phyloP scores from a whole-genome alignment of 2,113 vertebrate species.

The Perca fluviatilis region DNA sequence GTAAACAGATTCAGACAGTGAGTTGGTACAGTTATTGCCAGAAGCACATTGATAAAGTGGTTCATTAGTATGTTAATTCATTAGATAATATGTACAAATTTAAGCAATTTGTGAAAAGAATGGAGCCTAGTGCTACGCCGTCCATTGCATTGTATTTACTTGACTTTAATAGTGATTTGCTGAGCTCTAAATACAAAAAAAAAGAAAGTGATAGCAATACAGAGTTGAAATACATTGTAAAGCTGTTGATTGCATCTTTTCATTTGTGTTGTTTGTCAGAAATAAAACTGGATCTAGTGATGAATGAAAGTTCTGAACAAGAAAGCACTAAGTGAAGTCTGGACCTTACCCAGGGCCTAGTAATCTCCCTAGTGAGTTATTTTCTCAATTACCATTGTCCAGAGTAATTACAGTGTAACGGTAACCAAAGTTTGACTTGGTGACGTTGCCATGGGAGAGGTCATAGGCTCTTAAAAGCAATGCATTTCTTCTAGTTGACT shows the following conservation, averaged over 20 bases:
- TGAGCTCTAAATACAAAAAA: not conserved
- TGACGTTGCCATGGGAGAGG: slow-evolving; percentile 36
- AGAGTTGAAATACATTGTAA: slow-evolving; percentile 1
- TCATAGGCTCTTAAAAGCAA: slow-evolving; percentile 16
- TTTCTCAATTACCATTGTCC: slow-evolving; percentile 42
- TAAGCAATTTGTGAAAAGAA: slow-evolving; percentile 2
- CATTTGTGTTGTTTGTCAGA: slow-evolving; percentile 9
- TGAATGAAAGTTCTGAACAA: slow-evolving; percentile 10
- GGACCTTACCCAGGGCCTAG: slow-evolving; percentile 6
- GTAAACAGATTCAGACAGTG: slow-evolving; percentile 19
- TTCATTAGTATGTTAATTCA: slow-evolving; percentile 15
- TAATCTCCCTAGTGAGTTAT: slow-evolving; percentile 33
- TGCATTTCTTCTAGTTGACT: slow-evolving; percentile 9
- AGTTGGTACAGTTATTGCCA: slow-evolving; percentile 14
- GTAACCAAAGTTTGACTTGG: slow-evolving; percentile 39
- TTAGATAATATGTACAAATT: slow-evolving; percentile 11
- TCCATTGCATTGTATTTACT: not conserved
- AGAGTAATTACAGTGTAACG: slow-evolving; percentile 37
- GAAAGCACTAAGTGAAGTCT: slow-evolving; percentile 20
- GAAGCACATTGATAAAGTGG: slow-evolving; percentile 12
- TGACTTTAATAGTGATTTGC: not conserved
- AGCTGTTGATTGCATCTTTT: slow-evolving; percentile 7
- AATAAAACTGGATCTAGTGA: slow-evolving; percentile 27
- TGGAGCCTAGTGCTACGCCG: no score
- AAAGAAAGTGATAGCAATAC: not conserved